These are phyloP conservation scores for Rallus crepitans DNA, from an alignment of 2,797 vertebrate species.

Conservation along the genomic window DNA sequence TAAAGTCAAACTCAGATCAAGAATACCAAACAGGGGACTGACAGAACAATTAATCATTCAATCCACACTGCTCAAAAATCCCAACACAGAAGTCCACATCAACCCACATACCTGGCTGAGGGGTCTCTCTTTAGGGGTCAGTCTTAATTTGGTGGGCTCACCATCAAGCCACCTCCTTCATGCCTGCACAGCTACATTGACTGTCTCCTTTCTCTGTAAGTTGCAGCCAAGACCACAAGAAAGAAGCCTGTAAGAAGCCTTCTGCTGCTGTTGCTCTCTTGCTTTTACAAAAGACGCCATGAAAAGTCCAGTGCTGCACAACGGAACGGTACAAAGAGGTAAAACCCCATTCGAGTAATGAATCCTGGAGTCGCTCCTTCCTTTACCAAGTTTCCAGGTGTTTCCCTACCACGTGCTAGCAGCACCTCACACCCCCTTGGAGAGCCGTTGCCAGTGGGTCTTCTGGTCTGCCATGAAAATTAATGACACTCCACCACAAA, in stretches of 20 bases:
- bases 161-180: rapidly evolving
- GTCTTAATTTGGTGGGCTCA: not conserved
- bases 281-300: not conserved
- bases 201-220: rapidly evolving
- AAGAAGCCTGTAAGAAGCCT: not conserved
- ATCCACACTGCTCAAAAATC: not conserved
- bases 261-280: not conserved
- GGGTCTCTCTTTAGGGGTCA: too few relatives aligned
- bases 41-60: not conserved
- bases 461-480: not conserved
- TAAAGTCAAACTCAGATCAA: not conserved
- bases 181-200: not conserved
- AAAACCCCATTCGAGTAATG: rapidly evolving
- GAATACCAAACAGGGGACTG: not conserved
- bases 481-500: not conserved
- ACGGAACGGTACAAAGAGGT: rapidly evolving
- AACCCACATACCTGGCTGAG: not conserved
- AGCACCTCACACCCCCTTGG: rapidly evolving
- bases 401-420: rapidly evolving
- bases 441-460: not conserved
- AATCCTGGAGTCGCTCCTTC: not conserved
- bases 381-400: not conserved
- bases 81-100: rapidly evolving
- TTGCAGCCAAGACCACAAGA: not conserved
- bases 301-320: not conserved